A percentile compares a stretch with the other conserved stretches of the same genome.
phyloP scores from a whole-genome alignment of 2,888 invertebrate genomes.

The Calephelis perditalis region DNA sequence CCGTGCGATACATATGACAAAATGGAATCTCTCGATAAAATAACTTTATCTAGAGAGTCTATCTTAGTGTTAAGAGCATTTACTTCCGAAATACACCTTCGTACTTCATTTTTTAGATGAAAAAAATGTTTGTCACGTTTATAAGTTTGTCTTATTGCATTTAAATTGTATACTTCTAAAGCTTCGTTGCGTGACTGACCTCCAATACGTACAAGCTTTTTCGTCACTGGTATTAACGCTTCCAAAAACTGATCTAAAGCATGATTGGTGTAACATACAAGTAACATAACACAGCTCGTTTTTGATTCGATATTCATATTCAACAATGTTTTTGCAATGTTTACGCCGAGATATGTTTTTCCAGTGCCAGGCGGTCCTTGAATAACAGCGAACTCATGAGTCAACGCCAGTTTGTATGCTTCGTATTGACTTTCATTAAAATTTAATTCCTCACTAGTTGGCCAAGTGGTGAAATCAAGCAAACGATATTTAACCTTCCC shows the following conservation, averaged over 20 bases:
- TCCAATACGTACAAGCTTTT: slow-evolving; percentile 82
- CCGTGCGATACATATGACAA: too few species aligned
- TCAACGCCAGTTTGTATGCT: slow-evolving; percentile 82
- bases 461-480: slow-evolving; percentile 60
- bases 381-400: slow-evolving; percentile 84
- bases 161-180: slow-evolving; percentile 58
- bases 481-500: slow-evolving; percentile 26
- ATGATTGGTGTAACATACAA: slow-evolving; percentile 91
- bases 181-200: slow-evolving; percentile 79
- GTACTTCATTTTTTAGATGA: slow-evolving; percentile 37
- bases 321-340: slow-evolving; percentile 80
- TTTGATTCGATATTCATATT: slow-evolving; percentile 54
- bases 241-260: slow-evolving; percentile 91
- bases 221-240: slow-evolving; percentile 78
- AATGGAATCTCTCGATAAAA: too few species aligned
- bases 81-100: too few species aligned
- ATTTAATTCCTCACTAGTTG: slow-evolving; percentile 52
- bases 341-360: slow-evolving; percentile 87
- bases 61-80: too few species aligned
- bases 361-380: slow-evolving; percentile 95
- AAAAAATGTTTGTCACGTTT: slow-evolving; percentile 29
- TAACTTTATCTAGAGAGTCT: too few species aligned
- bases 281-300: slow-evolving; percentile 75
- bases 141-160: slow-evolving; percentile 38
- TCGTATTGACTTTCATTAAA: slow-evolving; percentile 82